Conservation (phyloP, 2,797 vertebrate species). For the Myotis vivesi region DNA sequence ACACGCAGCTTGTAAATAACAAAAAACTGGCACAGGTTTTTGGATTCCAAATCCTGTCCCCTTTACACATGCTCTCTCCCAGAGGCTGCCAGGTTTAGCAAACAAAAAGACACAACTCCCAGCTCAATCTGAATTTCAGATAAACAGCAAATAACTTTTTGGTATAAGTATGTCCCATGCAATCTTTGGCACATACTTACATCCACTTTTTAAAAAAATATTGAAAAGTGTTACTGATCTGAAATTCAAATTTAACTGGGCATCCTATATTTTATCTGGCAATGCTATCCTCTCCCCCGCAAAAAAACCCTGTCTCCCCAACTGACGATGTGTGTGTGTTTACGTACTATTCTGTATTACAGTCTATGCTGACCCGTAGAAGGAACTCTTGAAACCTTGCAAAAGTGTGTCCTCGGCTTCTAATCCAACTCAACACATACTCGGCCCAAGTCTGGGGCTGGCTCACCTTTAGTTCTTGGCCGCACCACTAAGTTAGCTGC, state of each 20-base stretch:
- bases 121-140: slow-evolving; percentile 19
- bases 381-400: neutral
- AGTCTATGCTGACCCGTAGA: neutral
- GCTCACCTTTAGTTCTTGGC: neutral
- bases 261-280: neutral
- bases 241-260: slow-evolving; percentile 5
- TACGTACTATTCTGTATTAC: neutral
- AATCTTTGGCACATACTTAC: neutral
- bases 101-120: neutral
- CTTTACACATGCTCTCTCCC: neutral
- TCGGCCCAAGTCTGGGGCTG: neutral
- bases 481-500: neutral
- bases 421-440: neutral
- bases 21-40: neutral
- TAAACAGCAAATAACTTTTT: neutral
- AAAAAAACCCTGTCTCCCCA: neutral
- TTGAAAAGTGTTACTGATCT: neutral
- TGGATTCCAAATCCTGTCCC: neutral
- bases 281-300: neutral
- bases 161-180: neutral
- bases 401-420: slow-evolving; percentile 30
- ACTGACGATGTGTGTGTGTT: neutral
- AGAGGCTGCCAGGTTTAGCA: neutral
- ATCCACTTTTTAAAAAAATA: neutral
- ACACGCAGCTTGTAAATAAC: neutral